Conservation (phyloP, 2,888 invertebrate species). For the Allophyes oxyacanthae region DNA sequence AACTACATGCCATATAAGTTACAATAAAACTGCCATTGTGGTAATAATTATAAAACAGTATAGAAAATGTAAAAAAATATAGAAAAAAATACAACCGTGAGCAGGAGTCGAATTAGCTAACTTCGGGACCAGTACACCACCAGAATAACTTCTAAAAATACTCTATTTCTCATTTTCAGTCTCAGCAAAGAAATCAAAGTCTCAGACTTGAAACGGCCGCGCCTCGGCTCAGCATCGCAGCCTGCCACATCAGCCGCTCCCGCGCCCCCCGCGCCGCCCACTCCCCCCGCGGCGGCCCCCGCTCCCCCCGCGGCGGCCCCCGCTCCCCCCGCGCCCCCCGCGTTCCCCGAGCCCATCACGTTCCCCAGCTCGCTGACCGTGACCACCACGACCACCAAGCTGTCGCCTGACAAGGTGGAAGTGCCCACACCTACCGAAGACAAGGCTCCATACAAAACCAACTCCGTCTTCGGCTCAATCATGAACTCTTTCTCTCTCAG, state of each 20-base stretch:
- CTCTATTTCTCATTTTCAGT: constrained; percentile 68
- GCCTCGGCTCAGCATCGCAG: constrained; percentile 68
- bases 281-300: constrained; percentile 7
- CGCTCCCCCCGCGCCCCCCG: background rate
- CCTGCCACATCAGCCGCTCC: constrained; percentile 16
- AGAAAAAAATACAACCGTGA: too few relatives aligned
- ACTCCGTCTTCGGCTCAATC: constrained; percentile 65
- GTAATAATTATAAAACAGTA: too few relatives aligned
- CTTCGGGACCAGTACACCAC: too few relatives aligned
- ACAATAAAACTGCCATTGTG: too few relatives aligned
- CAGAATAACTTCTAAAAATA: background rate
- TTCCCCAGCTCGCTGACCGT: constrained; percentile 85
- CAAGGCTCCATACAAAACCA: constrained; percentile 60
- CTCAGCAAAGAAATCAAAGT: constrained; percentile 80
- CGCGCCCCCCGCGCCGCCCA: too few relatives aligned
- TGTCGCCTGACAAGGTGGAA: constrained; percentile 55
- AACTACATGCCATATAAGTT: too few relatives aligned
- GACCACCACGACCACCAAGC: constrained; percentile 70
- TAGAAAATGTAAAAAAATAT: too few relatives aligned
- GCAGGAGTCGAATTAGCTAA: too few relatives aligned
- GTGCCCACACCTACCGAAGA: constrained; percentile 38
- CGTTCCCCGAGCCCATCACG: constrained; percentile 75
- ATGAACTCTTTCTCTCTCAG: constrained; percentile 68
- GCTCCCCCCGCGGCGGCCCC: constrained; percentile 4
- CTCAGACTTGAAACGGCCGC: constrained; percentile 75